phyloP scores from a whole-genome alignment of 2,888 invertebrate genomes.

The Eremobia ochroleuca region DNA sequence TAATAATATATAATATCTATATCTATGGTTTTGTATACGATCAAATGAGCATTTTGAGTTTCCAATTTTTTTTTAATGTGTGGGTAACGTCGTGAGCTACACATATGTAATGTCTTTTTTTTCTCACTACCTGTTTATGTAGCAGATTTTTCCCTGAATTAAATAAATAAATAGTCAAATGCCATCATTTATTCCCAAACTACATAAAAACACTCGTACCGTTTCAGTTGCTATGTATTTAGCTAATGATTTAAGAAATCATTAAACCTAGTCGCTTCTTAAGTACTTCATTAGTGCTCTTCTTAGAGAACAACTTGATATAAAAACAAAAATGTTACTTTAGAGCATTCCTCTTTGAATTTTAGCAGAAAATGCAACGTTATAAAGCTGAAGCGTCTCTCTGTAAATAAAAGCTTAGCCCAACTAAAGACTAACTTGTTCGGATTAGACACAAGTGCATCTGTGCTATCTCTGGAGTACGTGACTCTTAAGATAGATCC shows the following conservation, averaged over 20 bases:
- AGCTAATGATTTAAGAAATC: not conserved
- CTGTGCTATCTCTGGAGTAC: slow-evolving; percentile 40
- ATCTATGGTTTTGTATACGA: too few relatives aligned
- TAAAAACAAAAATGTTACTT: slow-evolving; percentile 9
- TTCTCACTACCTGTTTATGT: too few relatives aligned
- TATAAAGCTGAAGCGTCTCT: slow-evolving; percentile 24
- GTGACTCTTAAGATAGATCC: slow-evolving; percentile 43
- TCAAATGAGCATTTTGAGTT: too few relatives aligned
- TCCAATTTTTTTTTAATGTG: too few relatives aligned
- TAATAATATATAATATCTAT: too few relatives aligned
- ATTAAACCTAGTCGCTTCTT: not conserved
- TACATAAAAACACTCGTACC: not conserved
- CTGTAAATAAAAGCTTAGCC: slow-evolving; percentile 55
- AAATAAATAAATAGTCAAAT: too few relatives aligned
- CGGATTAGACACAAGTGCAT: slow-evolving; percentile 58
- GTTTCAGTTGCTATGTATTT: not conserved
- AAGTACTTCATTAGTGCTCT: not conserved
- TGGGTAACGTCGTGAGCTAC: too few relatives aligned
- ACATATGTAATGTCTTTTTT: too few relatives aligned
- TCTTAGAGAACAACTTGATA: not conserved
- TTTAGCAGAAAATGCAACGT: slow-evolving; percentile 33
- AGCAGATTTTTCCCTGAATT: too few relatives aligned
- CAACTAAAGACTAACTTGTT: slow-evolving; percentile 46
- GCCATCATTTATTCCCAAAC: not conserved
- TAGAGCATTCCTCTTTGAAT: not conserved